Evolutionary conservation across 1,140 invertebrate species (phyloP).

Genomic region (Psilanteris sp.): DNA sequence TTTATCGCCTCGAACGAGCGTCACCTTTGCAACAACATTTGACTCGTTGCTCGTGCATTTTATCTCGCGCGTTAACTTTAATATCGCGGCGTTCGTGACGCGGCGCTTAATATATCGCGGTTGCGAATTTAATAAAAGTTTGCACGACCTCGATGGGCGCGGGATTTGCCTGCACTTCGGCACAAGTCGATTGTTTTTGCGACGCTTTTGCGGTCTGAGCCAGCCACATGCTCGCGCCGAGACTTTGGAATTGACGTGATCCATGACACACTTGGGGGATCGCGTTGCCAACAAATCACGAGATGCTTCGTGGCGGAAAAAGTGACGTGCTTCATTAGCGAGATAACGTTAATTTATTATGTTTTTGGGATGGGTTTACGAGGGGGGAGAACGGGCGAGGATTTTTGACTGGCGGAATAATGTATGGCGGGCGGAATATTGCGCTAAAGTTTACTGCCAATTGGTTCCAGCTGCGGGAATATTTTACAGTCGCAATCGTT

Average conservation of each 20-base stretch:
- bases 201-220: conserved; percentile 26
- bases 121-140: conserved; percentile 21
- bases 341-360: conserved; percentile 41
- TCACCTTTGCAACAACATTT: conserved; percentile 54
- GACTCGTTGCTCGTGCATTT: conserved; percentile 38
- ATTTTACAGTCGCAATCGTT: no score
- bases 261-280: conserved; percentile 64
- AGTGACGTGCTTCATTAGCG: conserved; percentile 55
- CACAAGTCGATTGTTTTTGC: conserved; percentile 9
- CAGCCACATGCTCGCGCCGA: conserved; percentile 30
- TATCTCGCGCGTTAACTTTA: conserved; percentile 38
- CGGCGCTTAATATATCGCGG: conserved; percentile 5
- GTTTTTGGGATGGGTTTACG: conserved; percentile 6
- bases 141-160: background rate
- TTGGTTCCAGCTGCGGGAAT: no score
- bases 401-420: no score
- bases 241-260: conserved; percentile 62
- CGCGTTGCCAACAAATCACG: conserved; percentile 39
- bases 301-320: conserved; percentile 40
- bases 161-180: no score
- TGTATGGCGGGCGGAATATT: no score
- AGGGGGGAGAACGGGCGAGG: no score
- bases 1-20: conserved; percentile 26
- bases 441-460: no score
- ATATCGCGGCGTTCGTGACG: conserved; percentile 37